phyloP scores from a whole-genome alignment of 2,888 invertebrate genomes.

The Marronus borbonicus region DNA sequence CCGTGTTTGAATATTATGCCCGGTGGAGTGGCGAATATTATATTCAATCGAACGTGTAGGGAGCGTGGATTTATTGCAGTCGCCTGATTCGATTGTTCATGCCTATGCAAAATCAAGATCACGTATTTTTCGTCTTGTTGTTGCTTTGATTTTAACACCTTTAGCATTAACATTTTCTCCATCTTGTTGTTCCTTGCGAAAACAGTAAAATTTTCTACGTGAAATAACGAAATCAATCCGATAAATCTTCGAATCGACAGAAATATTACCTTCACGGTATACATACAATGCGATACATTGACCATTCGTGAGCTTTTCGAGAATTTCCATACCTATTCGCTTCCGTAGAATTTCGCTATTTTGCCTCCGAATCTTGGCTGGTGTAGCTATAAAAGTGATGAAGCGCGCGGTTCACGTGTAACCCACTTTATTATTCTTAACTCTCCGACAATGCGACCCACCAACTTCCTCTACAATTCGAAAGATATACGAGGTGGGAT shows the following conservation, averaged over 20 bases:
- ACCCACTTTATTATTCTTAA: constrained; percentile 38
- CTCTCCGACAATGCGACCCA: background rate
- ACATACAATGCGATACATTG: constrained; percentile 11
- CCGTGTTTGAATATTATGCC: too few species aligned
- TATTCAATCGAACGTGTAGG: constrained; percentile 63
- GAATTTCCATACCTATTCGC: too few species aligned
- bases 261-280: too few species aligned
- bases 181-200: background rate
- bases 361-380: background rate
- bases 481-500: background rate
- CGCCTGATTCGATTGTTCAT: constrained; percentile 69
- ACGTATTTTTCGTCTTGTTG: too few species aligned
- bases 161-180: too few species aligned
- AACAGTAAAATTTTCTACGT: background rate
- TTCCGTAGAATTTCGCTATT: too few species aligned
- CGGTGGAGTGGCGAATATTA: constrained; percentile 66
- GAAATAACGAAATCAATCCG: too few species aligned
- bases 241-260: too few species aligned
- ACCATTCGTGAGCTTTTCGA: too few species aligned
- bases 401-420: constrained; percentile 16
- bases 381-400: constrained; percentile 30
- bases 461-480: background rate
- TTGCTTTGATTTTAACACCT: too few species aligned
- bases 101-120: too few species aligned
- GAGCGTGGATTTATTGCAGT: constrained; percentile 57